A percentile compares a stretch with the other conserved stretches of the same genome.
Conservation (phyloP, 1,140 invertebrate species). For the Steinernema khuongi region DNA sequence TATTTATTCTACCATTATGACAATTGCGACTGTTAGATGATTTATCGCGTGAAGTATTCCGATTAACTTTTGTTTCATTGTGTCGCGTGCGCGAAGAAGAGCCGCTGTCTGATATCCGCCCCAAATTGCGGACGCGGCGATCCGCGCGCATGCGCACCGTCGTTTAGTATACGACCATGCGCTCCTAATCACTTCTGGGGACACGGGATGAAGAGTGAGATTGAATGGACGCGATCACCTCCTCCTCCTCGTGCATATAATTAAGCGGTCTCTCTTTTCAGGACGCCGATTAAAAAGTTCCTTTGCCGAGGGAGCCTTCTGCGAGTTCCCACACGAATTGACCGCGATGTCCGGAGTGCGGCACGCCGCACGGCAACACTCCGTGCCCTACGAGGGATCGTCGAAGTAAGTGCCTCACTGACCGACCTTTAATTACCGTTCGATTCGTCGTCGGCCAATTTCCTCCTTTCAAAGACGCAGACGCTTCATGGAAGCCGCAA, state of each 20-base stretch:
- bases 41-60: conserved; percentile 13
- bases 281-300: not conserved
- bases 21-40: conserved; percentile 7
- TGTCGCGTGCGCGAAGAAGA: not conserved
- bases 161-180: not conserved
- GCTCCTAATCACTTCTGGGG: conserved; percentile 5
- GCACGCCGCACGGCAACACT: conserved; percentile 1
- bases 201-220: not conserved
- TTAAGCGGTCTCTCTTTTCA: conserved; percentile 8
- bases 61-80: conserved; percentile 12
- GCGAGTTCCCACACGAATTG: not conserved
- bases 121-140: conserved; percentile 11
- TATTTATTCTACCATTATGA: conserved; percentile 11
- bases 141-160: not conserved
- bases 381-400: conserved; percentile 7
- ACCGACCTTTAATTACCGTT: conserved; percentile 12
- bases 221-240: not conserved
- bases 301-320: not conserved
- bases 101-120: conserved; percentile 8
- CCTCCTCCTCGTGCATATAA: conserved; percentile 3
- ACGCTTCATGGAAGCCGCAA: conserved; percentile 1
- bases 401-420: not conserved
- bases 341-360: conserved; percentile 2
- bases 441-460: not conserved
- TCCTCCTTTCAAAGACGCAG: not conserved